Base-by-base conservation (phyloP, 2,113 vertebrate genomes). In the Dasypus novemcinctus region DNA sequence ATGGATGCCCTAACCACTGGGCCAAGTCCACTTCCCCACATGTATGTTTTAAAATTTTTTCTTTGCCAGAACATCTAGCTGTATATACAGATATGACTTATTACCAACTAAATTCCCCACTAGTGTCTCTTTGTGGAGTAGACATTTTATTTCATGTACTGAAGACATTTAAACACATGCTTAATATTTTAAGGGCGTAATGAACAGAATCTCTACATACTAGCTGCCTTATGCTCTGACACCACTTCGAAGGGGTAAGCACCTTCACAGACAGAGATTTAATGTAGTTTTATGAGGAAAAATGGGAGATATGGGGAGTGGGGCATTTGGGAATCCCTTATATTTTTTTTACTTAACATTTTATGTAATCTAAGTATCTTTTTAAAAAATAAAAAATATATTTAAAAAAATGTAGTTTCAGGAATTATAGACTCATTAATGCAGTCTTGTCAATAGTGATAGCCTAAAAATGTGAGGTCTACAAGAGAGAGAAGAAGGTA, bases 191-290 rank as follows among this genome's bases (percentile, higher is more conserved):
- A 5, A 83, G 46, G 83, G 31, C 71, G 81, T 78, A 92, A 80
- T 61, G 75, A 94, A 92, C 27, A 97, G 89, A 88, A 94, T 0
- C 2, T 23, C n/a, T 36, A 96, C 98, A 83, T 96, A 95, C 89
- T 68, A 98, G 93, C 36, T 41, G 94, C 94, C 91, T 98, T 54
- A 94, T 89, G 38, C 69, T 98, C 64, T 97, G 97, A 90, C 98
- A 97, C 95, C 92, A 92, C 96, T 98, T 98, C 87, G 97, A 69
- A 96, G 93, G 90, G 64, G 95, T 98, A 90, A 97, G 79, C 90
- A 80, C 92, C 95, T 98, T 97, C 84, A 84, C 71, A 87, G 92
- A 89, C 89, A 94, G n/a, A n/a, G n/a, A n/a, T n/a, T n/a, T n/a
- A n/a, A n/a, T n/a, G n/a, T n/a, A n/a, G n/a, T n/a, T n/a, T n/a